phyloP scores from a whole-genome alignment of 2,888 invertebrate species.

The Neria commutata region DNA sequence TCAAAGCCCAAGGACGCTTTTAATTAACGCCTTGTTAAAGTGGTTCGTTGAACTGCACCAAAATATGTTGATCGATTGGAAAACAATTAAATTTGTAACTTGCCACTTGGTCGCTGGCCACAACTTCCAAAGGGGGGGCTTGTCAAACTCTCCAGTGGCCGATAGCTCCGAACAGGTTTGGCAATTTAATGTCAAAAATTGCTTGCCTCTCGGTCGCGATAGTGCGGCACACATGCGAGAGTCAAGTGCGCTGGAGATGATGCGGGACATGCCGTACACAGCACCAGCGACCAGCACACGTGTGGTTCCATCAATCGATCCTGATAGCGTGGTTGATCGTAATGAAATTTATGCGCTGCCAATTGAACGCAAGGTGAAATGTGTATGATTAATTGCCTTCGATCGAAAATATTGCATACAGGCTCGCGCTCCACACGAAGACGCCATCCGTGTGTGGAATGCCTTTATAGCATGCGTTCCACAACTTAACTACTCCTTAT shows the following conservation, averaged over 20 bases:
- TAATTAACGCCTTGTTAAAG: constrained; percentile 34
- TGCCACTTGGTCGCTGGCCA: constrained; percentile 17
- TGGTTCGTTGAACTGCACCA: background rate
- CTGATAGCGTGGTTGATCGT: constrained; percentile 42
- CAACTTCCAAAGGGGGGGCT: no score
- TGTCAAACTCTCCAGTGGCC: background rate
- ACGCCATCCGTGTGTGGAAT: background rate
- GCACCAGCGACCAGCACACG: constrained; percentile 9
- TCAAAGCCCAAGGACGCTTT: constrained; percentile 43
- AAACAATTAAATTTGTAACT: constrained; percentile 55
- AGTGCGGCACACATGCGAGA: constrained; percentile 30
- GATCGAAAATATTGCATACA: constrained; percentile 26
- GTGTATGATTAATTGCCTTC: constrained; percentile 37
- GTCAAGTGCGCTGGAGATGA: constrained; percentile 21
- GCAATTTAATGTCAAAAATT: constrained; percentile 4
- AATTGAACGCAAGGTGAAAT: constrained; percentile 33
- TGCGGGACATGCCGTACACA: no score
- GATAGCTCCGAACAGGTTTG: background rate
- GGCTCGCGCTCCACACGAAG: constrained; percentile 26
- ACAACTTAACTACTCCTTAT: no score
- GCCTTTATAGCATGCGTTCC: no score
- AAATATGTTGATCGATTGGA: constrained; percentile 38
- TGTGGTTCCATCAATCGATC: constrained; percentile 40
- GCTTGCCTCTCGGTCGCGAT: background rate
- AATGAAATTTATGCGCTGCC: constrained; percentile 45